Percentiles rank a stretch among this genome's conserved stretches.
Evolutionary conservation across 2,888 invertebrate species (phyloP).

Genomic region (Prosopocoilus inquinatus): DNA sequence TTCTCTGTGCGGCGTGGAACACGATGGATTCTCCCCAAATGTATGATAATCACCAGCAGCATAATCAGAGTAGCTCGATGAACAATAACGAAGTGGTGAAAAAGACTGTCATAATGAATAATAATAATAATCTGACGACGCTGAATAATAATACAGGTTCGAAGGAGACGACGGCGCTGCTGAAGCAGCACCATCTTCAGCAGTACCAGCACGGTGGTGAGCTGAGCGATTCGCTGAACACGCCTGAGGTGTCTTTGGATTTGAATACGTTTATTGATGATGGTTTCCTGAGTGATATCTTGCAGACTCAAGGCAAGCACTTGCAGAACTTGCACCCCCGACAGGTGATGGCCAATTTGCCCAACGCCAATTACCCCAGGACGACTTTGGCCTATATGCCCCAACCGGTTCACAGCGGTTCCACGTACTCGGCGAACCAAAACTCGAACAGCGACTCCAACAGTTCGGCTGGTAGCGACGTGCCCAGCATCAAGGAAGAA

Average conservation of each 20-base stretch:
- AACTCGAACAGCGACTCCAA: slow-evolving; percentile 49
- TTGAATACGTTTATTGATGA: slow-evolving; percentile 91
- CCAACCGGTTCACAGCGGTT: slow-evolving; percentile 83
- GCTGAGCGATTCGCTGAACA: slow-evolving; percentile 78
- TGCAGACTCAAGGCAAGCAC: slow-evolving; percentile 52
- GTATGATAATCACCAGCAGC: slow-evolving; percentile 71
- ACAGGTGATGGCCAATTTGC: slow-evolving; percentile 49
- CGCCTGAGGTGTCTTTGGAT: slow-evolving; percentile 89
- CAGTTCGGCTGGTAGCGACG: slow-evolving; percentile 57
- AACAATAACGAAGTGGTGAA: slow-evolving; percentile 59
- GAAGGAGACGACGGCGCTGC: slow-evolving; percentile 57
- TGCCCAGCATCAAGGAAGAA: slow-evolving; percentile 83
- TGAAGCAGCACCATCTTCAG: slow-evolving; percentile 68
- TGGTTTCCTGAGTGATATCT: slow-evolving; percentile 82
- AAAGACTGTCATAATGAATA: slow-evolving; percentile 51
- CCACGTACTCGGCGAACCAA: slow-evolving; percentile 53
- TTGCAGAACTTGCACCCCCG: slow-evolving; percentile 47
- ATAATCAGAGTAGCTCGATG: slow-evolving; percentile 54
- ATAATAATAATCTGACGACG: slow-evolving; percentile 53
- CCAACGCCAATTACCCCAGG: slow-evolving; percentile 56
- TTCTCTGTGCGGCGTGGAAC: neutral
- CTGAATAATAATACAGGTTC: slow-evolving; percentile 51
- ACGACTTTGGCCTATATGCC: slow-evolving; percentile 88
- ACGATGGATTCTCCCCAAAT: slow-evolving; percentile 82
- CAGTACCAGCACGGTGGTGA: slow-evolving; percentile 74